A percentile compares a stretch with the other conserved stretches of the same genome.
Evolutionary conservation across 2,888 invertebrate genomes (phyloP).

Genomic region (Schizaphis graminum): DNA sequence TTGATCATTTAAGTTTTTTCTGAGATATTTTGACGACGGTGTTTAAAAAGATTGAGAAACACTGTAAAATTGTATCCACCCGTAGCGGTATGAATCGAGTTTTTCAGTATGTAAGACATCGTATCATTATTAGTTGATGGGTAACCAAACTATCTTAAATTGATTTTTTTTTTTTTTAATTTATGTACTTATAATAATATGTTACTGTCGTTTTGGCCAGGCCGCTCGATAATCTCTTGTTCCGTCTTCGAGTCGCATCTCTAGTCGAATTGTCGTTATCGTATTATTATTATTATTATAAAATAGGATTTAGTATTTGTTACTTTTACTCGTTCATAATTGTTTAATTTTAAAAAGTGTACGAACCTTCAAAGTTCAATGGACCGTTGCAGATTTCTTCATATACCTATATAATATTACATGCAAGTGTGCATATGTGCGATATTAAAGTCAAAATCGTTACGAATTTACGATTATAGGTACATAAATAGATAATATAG

Average conservation of each 20-base stretch:
- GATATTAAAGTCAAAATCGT: background rate
- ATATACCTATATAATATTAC: background rate
- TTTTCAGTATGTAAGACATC: background rate
- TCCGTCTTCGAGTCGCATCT: background rate
- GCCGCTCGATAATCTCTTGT: background rate
- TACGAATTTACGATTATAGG: background rate
- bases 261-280: background rate
- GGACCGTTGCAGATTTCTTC: background rate
- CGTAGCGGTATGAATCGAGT: background rate
- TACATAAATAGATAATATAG: background rate
- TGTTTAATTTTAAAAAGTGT: background rate
- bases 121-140: background rate
- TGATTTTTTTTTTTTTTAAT: background rate
- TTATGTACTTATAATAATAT: background rate
- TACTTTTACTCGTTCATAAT: background rate
- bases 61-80: background rate
- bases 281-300: conserved; percentile 1
- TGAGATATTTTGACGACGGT: background rate
- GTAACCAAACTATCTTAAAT: background rate
- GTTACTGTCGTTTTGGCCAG: background rate
- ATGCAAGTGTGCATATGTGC: background rate
- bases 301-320: background rate
- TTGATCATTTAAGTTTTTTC: background rate
- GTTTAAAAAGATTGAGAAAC: background rate
- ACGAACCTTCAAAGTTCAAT: background rate